A percentile compares a stretch with the other conserved stretches of the same genome.
These are phyloP conservation scores for Penaeus vannamei DNA, from an alignment of 1,140 invertebrate genomes.

Conservation along the genomic window DNA sequence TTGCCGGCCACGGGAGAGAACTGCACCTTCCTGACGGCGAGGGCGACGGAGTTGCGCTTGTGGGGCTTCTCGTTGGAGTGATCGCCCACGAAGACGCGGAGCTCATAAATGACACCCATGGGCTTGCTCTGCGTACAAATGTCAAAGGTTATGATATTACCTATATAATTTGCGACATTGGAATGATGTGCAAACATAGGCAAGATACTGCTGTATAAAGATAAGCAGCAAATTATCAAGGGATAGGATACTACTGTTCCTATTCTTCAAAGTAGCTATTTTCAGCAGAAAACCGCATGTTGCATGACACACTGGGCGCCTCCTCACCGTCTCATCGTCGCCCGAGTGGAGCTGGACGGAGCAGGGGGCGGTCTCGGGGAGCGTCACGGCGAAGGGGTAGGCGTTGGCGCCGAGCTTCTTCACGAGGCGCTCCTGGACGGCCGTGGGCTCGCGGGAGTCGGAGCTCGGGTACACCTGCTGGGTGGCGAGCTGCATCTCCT, in stretches of 20 bases:
- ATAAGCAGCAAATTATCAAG: too few relatives aligned
- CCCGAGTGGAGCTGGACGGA: slow-evolving; percentile 90
- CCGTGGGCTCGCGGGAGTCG: slow-evolving; percentile 4
- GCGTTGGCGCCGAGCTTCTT: slow-evolving; percentile 49
- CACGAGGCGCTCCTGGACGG: slow-evolving; percentile 68
- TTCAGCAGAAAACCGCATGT: too few relatives aligned
- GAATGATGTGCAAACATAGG: too few relatives aligned
- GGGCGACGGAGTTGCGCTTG: slow-evolving; percentile 84
- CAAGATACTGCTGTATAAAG: too few relatives aligned
- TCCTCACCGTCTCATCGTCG: slow-evolving; percentile 70
- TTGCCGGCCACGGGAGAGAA: slow-evolving; percentile 80
- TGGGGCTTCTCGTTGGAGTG: slow-evolving; percentile 88
- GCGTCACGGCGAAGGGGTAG: slow-evolving; percentile 66
- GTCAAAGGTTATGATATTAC: too few relatives aligned
- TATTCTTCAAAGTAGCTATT: too few relatives aligned
- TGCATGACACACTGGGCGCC: too few relatives aligned
- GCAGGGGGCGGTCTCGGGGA: slow-evolving; percentile 76
- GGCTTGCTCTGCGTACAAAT: slow-evolving; percentile 81
- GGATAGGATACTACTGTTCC: too few relatives aligned
- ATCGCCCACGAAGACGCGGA: slow-evolving; percentile 87
- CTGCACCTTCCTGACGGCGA: slow-evolving; percentile 76
- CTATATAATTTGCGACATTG: too few relatives aligned
- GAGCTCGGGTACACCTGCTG: slow-evolving; percentile 77
- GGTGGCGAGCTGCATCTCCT: slow-evolving; percentile 86
- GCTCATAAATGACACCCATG: slow-evolving; percentile 89